These are phyloP conservation scores for Arremon brunneinucha DNA, from an alignment of 2,797 vertebrate genomes.

Conservation along the genomic window DNA sequence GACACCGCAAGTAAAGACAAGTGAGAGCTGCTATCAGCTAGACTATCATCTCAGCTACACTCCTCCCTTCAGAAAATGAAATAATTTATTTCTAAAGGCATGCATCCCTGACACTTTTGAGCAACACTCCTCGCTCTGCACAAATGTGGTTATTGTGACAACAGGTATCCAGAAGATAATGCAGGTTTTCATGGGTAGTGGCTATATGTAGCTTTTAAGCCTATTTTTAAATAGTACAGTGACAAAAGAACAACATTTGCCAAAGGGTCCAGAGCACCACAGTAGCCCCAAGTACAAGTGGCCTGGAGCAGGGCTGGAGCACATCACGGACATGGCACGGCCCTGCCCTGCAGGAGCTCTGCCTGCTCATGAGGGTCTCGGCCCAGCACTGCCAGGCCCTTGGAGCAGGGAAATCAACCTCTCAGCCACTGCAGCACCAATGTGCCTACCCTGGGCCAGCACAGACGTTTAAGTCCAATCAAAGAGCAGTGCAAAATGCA, in stretches of 20 bases:
- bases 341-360: background rate
- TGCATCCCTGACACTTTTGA: background rate
- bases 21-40: background rate
- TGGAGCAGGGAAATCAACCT: background rate
- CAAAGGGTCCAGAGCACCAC: background rate
- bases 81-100: background rate
- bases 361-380: background rate
- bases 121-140: background rate
- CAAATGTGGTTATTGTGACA: background rate
- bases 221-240: background rate
- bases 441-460: accelerated
- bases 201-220: background rate
- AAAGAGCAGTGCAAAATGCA: background rate
- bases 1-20: background rate
- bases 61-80: background rate
- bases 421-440: background rate
- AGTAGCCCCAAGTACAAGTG: background rate
- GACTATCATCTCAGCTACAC: background rate
- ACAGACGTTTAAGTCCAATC: background rate
- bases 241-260: background rate
- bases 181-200: background rate
- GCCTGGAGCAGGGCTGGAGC: background rate
- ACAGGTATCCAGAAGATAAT: background rate
- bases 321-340: accelerated
- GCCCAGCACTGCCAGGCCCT: background rate